Conservation (phyloP, 2,797 vertebrate species). For the Eulemur mongoz region DNA sequence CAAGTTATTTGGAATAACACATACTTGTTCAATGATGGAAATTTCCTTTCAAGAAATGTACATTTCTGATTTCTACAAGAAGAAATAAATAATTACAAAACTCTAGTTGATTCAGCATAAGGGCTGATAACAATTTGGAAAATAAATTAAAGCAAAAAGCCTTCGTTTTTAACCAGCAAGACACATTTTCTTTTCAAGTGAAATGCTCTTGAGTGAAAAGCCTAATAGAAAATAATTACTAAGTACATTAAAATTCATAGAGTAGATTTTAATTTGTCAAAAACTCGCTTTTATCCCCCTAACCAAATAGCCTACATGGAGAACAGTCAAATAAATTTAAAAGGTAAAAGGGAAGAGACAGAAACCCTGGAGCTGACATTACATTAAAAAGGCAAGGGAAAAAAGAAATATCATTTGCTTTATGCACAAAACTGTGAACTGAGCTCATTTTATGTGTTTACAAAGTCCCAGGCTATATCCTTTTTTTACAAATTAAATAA, state of each 20-base stretch:
- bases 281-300: background rate
- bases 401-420: background rate
- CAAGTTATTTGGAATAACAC: background rate
- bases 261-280: slow-evolving; percentile 34
- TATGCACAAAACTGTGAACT: background rate
- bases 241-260: slow-evolving; percentile 58
- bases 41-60: slow-evolving; percentile 42
- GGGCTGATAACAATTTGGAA: slow-evolving; percentile 4
- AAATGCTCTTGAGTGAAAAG: slow-evolving; percentile 55
- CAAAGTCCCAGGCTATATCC: background rate
- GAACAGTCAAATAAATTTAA: slow-evolving; percentile 16
- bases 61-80: background rate
- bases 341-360: background rate
- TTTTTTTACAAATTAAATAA: background rate
- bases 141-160: slow-evolving; percentile 56
- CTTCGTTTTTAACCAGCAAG: slow-evolving; percentile 55
- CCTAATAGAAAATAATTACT: slow-evolving; percentile 68
- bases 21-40: background rate
- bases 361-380: background rate
- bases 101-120: slow-evolving; percentile 17
- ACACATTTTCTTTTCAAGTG: slow-evolving; percentile 63
- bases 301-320: background rate
- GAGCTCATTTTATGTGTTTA: background rate
- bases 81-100: background rate
- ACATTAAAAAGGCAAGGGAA: background rate